Evolutionary conservation across 2,888 invertebrate genomes (phyloP), one percentile per base, ranked within the genome.

Genomic region (Hypolimnas misippus): DNA sequence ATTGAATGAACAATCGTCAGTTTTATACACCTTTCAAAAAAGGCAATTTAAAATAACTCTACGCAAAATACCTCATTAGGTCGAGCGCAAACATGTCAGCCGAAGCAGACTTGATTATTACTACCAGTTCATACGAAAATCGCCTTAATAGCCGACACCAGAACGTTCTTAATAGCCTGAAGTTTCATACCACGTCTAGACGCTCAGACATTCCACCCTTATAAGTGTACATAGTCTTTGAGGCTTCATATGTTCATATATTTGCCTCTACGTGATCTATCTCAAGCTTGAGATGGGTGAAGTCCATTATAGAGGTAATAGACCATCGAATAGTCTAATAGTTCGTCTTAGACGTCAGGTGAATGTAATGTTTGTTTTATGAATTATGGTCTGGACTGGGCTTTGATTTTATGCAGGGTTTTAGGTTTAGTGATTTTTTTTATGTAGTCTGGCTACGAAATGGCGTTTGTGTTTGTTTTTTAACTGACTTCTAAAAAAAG

Each of bases 251-350:
- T 21, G n/a, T 46, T 46, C 21, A 19, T n/a, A n/a, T n/a, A n/a
- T n/a, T n/a, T n/a, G n/a, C n/a, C n/a, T n/a, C n/a, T 21, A 19
- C 44, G 44, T 46, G 44, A 46, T 19, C 44, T 46, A 46, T 46
- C 44, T 46, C 12, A 12, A 8, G 19, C 19, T n/a, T 4, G 4
- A 12, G 17, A 21, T 46, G 12, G 12, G 12, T 12, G 21, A 10
- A 19, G 21, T n/a, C 21, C 21, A 17, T 42, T 12, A 12, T 12
- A 3, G 35, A n/a, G 12, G 10, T n/a, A 38, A 38, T n/a, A 38
- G 35, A n/a, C 35, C n/a, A 38, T n/a, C 35, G 12, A n/a, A n/a
- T 38, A 38, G 12, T 38, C n/a, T 38, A n/a, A n/a, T n/a, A 2
- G 35, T n/a, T 3, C 35, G 12, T n/a, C 2, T 12, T n/a, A n/a